Conservation (phyloP, 2,888 invertebrate species). For the Melinaea menophilus region DNA sequence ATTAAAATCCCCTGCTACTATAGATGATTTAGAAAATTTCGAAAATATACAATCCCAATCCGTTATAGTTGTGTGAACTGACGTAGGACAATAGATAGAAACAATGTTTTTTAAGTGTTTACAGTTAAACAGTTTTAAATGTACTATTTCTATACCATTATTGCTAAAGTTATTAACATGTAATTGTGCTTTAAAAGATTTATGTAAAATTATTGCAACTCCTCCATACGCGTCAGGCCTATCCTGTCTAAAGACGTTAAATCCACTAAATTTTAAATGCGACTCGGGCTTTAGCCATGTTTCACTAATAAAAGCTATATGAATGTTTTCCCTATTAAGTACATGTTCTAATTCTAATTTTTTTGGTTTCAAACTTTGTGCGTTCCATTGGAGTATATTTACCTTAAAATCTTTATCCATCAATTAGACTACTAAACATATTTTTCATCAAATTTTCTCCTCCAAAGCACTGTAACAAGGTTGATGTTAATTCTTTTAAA, state of each 20-base stretch:
- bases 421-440: too few species aligned
- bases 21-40: too few species aligned
- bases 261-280: constrained; percentile 9
- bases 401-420: neutral
- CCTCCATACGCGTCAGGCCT: constrained; percentile 24
- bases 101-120: constrained; percentile 11
- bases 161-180: constrained; percentile 8
- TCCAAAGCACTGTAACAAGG: too few species aligned
- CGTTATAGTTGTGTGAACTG: neutral
- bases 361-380: constrained; percentile 21
- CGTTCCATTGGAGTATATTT: constrained; percentile 23
- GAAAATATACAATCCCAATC: constrained; percentile 8
- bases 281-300: constrained; percentile 24
- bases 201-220: constrained; percentile 25
- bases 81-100: constrained; percentile 14
- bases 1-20: too few species aligned
- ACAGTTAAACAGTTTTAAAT: constrained; percentile 13
- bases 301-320: constrained; percentile 23
- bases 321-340: constrained; percentile 20
- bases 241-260: constrained; percentile 20
- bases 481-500: too few species aligned
- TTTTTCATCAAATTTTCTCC: too few species aligned
- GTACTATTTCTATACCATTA: constrained; percentile 16
- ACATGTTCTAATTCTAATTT: constrained; percentile 8
- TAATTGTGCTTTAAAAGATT: constrained; percentile 17